Base-by-base conservation (phyloP, 2,797 vertebrate species). In the Pachyuromys duprasi region DNA sequence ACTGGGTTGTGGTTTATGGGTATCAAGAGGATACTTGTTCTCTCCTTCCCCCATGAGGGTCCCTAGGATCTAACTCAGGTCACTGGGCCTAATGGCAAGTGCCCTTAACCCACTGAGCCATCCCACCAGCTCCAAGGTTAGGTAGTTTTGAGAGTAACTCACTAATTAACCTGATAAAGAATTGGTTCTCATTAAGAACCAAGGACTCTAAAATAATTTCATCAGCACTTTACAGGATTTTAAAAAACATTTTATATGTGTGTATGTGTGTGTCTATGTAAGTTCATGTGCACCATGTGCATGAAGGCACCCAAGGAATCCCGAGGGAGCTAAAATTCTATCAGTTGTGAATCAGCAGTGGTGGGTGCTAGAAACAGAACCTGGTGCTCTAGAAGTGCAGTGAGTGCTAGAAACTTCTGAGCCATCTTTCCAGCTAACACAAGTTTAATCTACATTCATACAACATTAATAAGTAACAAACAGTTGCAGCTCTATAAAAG, bases 391-490 rank as follows among this genome's bases (percentile, higher is more conserved):
- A 13, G 63, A 22, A 69, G 1, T 15, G 63, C 42, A n/a, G 13
- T 15, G 31, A 8, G 42, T 15, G 42, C 82, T 53, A 13, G 22
- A 24, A 53, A 24, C 42, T 84, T 33, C 63, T 49, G 42, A 49
- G 62, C 28, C 82, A 49, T 20, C 63, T 33, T 49, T 22, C 62
- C 45, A 84, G 62, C 3, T 6, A 57, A 89, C 7, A 53, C 18
- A 78, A 6, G 55, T 33, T 91, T 39, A 78, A 14, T 24, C 8
- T 53, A 31, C 80, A 60, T 39, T 55, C 24, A 2, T 15, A 82
- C 49, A 89, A 86, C 13, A 91, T 93, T 55, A 91, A 49, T 53
- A 28, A 94, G 26, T 42, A 89, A 81, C 5, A 86, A 31, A 88
- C 62, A 84, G 17, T 31, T 8, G 24, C 11, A 82, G 49, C 63